Evolutionary conservation across 2,888 invertebrate species (phyloP).

Genomic region (Dioctria linearis): DNA sequence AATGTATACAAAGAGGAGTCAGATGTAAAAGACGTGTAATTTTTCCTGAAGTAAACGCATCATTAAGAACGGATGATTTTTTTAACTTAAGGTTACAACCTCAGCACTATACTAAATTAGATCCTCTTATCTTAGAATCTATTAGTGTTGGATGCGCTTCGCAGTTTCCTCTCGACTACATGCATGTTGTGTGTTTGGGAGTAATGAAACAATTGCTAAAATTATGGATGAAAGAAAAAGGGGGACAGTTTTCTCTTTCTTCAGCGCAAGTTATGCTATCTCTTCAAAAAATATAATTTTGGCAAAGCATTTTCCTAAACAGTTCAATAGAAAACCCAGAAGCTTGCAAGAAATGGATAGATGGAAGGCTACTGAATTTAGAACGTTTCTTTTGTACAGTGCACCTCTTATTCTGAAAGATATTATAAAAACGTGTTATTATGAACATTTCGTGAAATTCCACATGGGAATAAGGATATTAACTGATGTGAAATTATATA

Average conservation of each 20-base stretch:
- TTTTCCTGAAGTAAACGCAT: slow-evolving; percentile 13
- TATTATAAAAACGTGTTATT: background rate
- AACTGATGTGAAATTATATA: background rate
- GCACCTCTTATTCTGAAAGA: background rate
- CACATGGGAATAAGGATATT: background rate
- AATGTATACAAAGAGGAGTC: slow-evolving; percentile 37
- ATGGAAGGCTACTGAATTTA: slow-evolving; percentile 13
- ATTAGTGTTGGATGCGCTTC: background rate
- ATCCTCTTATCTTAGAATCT: slow-evolving; percentile 7
- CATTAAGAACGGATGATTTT: slow-evolving; percentile 4
- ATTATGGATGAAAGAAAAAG: background rate
- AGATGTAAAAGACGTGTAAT: background rate
- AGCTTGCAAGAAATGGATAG: background rate
- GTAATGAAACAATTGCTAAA: background rate
- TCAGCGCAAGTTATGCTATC: background rate
- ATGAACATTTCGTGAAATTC: slow-evolving; percentile 6
- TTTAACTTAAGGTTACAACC: background rate
- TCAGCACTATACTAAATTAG: slow-evolving; percentile 8
- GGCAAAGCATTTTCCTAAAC: background rate
- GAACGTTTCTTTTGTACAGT: background rate
- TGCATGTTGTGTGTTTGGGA: too few relatives aligned
- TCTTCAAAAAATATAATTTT: background rate
- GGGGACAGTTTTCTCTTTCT: background rate
- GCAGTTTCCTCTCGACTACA: slow-evolving; percentile 41
- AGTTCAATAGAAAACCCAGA: background rate